Conservation (phyloP, 2,113 vertebrate species). For the Corythaixoides concolor region DNA sequence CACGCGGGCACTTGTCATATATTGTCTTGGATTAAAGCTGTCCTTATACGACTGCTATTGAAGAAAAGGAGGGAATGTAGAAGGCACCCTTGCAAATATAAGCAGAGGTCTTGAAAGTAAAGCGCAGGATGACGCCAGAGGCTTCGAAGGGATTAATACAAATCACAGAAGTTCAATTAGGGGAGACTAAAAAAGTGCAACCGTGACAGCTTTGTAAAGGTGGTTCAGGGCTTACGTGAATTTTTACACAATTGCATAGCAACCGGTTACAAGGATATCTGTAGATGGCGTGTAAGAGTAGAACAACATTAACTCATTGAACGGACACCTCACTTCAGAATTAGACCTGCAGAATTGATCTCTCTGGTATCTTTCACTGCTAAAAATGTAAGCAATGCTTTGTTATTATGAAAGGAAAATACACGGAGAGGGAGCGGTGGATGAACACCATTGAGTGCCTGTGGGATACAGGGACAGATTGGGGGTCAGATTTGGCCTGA, state of each 20-base stretch:
- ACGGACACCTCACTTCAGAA: not conserved
- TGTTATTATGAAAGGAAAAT: not conserved
- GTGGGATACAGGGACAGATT: not conserved
- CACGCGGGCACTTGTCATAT: fast-evolving
- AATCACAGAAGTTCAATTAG: not conserved
- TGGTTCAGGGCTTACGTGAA: not conserved
- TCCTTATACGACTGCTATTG: not conserved
- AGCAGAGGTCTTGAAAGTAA: not conserved
- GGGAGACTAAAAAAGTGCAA: not conserved
- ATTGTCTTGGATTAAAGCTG: not conserved
- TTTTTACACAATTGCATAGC: not conserved
- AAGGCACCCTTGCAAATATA: not conserved
- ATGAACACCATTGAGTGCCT: not conserved
- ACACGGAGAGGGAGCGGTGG: not conserved
- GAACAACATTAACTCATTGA: not conserved
- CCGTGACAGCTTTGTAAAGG: not conserved
- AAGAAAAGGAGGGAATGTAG: not conserved
- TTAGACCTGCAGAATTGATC: not conserved
- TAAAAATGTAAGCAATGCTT: not conserved
- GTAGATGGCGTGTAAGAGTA: not conserved
- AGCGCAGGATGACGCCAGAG: not conserved
- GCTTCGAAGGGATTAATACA: not conserved
- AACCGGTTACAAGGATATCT: not conserved
- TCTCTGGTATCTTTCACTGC: not conserved
- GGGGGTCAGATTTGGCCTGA: not conserved